Base-by-base conservation (phyloP, 2,113 vertebrate genomes). In the Myrmophylax atrothorax region DNA sequence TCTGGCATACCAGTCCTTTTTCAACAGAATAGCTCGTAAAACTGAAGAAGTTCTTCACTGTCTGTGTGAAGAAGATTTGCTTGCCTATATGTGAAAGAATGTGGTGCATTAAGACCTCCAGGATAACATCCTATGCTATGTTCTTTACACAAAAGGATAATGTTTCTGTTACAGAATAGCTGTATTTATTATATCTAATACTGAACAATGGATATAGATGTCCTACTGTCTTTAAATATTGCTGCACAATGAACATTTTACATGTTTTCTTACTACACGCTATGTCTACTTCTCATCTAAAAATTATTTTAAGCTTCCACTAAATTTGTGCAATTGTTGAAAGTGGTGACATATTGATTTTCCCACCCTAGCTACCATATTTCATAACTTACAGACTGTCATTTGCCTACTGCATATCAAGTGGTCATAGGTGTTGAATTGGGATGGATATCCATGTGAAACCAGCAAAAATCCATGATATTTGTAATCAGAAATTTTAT, bases 261-360 rank as follows among this genome's bases (percentile, higher is more conserved):
- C 26, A 50, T 3, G 14, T 77, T 77, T 88, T 46, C 75, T 90
- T 56, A 44, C 22, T 75, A 73, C 13, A 19, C 14, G 28, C 64
- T 74, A 35, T 64, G 18, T 44, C 44, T 85, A 14, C 24, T 74
- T 91, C 50, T 74, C 42, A 86, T 81, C 18, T 86, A 22, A 83
- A 94, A 94, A 47, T 44, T 87, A 69, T 82, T 94, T 93, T 91
- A 87, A 92, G 28, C 50, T 93, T 88, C 31, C 44, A 63, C 24
- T 94, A 62, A 52, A 92, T 88, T 88, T 70, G 14, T 23, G 44
- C 55, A 59, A 1, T 88, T 85, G 29, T 56, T 73, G 37, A 76
- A 93, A 92, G 67, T 53, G 31, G n/a, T 25, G 75, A 56, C 29
- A 84, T 49, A 70, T 23, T 59, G 74, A n/a, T 76, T 33, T 90